Base-by-base conservation (phyloP, 2,113 vertebrate genomes). In the Urocitellus parryii region DNA sequence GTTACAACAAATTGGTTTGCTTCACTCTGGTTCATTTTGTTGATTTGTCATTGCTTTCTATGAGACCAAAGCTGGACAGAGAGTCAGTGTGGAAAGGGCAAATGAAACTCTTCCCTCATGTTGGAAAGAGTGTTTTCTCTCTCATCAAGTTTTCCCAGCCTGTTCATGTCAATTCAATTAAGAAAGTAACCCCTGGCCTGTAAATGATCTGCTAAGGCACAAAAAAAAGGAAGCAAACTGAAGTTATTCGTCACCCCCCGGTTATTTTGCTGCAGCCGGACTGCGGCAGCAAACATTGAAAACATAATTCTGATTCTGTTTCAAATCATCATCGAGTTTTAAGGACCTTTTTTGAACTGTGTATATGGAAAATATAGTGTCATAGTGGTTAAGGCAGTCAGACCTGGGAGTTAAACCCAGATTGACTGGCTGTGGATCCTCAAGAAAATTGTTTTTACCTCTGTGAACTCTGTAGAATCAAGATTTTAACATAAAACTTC, bases 391-490 rank as follows among this genome's bases (percentile, higher is more conserved):
- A 72, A 78, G 24, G 91, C 11, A 42, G 17, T 93, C 72, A 89
- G 16, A 67, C 48, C 9, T 68, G 48, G 37, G 18, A 39, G 82
- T 56, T 27, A 88, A 4, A 84, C 27, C 6, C 13, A 78, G 10
- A 5, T 58, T 76, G 24, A 58, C 56, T 58, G 56, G 18, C 56
- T 58, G 8, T 85, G 48, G 51, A 37, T 80, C 13, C 29, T 90
- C 42, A 56, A 89, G 42, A 85, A 95, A 77, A 42, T 51, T 84
- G 8, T 56, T 88, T 45, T 87, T 85, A 39, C 58, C 14, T 92
- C 29, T 84, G 24, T 78, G 53, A 78, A 51, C 42, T 81, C 48
- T 37, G 4, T 65, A 72, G 68, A 77, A 67, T 45, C 14, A 67
- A 94, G 39, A 58, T 39, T 37, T 65, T 10, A 74, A 58, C 17